phyloP scores from a whole-genome alignment of 2,113 vertebrate species.

The Porphyrio hochstetteri region DNA sequence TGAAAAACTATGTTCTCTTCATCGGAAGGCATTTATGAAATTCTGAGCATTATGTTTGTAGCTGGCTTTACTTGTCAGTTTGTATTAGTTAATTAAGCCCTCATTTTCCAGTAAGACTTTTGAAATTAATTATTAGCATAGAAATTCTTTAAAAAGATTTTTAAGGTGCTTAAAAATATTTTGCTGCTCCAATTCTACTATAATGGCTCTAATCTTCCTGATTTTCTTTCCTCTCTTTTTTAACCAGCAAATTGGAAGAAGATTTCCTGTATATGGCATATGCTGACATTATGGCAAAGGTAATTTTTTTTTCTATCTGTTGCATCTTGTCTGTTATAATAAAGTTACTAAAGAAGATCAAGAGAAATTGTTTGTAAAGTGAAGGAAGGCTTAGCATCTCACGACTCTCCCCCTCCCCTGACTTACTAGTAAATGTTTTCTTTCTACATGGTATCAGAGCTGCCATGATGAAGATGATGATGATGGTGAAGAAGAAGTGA shows the following conservation, averaged over 20 bases:
- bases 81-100: not conserved
- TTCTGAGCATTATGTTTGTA: not conserved
- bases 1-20: not conserved
- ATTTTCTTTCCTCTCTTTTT: slow-evolving; percentile 16
- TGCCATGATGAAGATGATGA: slow-evolving; percentile 96
- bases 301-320: slow-evolving; percentile 53
- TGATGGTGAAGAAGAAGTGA: slow-evolving; percentile 91
- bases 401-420: accelerated
- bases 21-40: not conserved
- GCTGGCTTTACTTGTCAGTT: not conserved
- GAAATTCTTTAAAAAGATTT: not conserved
- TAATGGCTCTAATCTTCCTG: not conserved
- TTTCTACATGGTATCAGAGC: slow-evolving; percentile 76
- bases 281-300: slow-evolving; percentile 98
- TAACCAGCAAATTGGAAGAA: slow-evolving; percentile 91
- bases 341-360: not conserved
- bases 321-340: not conserved
- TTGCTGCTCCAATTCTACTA: not conserved
- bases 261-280: slow-evolving; percentile 97
- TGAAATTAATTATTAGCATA: not conserved
- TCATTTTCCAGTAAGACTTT: not conserved
- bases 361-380: not conserved
- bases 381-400: not conserved
- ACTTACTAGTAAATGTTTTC: not conserved
- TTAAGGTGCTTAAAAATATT: not conserved